phyloP scores from a whole-genome alignment of 2,888 invertebrate genomes.

The Physocephala rufipes region DNA sequence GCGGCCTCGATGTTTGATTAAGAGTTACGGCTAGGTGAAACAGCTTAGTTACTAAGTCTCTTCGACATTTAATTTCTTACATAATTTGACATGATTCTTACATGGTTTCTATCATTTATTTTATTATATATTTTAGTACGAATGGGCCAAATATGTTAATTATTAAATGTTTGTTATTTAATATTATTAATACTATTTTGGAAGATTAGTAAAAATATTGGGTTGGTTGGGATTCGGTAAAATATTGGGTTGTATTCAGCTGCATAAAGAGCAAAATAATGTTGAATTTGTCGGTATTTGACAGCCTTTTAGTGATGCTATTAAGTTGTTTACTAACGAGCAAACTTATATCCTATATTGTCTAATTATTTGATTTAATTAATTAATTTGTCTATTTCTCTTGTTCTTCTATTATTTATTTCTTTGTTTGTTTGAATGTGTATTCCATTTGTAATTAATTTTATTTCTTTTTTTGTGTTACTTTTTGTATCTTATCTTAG shows the following conservation, averaged over 20 bases:
- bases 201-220: no score
- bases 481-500: no score
- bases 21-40: no score
- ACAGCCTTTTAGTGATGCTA: slow-evolving; percentile 78
- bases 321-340: slow-evolving; percentile 78
- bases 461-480: slow-evolving; percentile 71
- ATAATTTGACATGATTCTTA: no score
- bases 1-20: no score
- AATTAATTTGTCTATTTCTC: no score
- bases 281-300: slow-evolving; percentile 72
- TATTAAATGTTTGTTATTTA: neutral
- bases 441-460: slow-evolving; percentile 70
- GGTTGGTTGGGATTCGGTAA: no score
- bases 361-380: no score
- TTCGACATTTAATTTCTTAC: no score
- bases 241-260: slow-evolving; percentile 76
- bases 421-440: slow-evolving; percentile 70
- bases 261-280: slow-evolving; percentile 80
- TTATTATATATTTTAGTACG: no score
- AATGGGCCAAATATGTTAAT: neutral
- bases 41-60: no score
- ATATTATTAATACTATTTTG: slow-evolving; percentile 70
- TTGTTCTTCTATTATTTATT: slow-evolving; percentile 72
- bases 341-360: slow-evolving; percentile 68
- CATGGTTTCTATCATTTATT: no score